phyloP scores from a whole-genome alignment of 1,140 invertebrate genomes.

The Frieseomelitta varia region DNA sequence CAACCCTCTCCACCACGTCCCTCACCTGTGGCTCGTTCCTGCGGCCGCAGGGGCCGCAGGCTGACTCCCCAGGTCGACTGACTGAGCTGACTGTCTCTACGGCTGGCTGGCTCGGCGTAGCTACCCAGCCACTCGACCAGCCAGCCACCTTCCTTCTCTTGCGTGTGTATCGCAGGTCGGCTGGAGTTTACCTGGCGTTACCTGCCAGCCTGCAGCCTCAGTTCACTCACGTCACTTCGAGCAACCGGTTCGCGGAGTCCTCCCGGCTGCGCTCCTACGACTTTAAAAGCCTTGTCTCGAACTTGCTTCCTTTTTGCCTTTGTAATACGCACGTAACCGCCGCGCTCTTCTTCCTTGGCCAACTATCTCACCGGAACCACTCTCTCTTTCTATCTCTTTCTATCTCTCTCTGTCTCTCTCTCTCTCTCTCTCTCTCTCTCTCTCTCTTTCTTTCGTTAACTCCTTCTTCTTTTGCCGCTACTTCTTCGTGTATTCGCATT shows the following conservation, averaged over 20 bases:
- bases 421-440: no score
- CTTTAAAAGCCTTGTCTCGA: constrained; percentile 61
- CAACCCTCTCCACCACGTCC: constrained; percentile 35
- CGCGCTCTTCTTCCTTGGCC: constrained; percentile 40
- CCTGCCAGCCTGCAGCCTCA: constrained; percentile 79
- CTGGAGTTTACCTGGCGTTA: constrained; percentile 80
- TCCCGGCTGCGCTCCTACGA: constrained; percentile 55
- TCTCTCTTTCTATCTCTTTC: constrained; percentile 7
- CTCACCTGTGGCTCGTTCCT: constrained; percentile 59
- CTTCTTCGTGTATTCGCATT: constrained; percentile 20
- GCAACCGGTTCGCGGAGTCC: constrained; percentile 78
- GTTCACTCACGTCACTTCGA: constrained; percentile 82
- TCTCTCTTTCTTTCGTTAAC: not conserved
- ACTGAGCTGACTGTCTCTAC: constrained; percentile 67
- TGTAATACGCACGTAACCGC: constrained; percentile 41
- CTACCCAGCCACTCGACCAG: constrained; percentile 59
- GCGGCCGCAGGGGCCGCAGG: constrained; percentile 65
- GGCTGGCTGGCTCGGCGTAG: constrained; percentile 61
- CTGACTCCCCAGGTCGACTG: constrained; percentile 67
- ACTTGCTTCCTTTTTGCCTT: constrained; percentile 34
- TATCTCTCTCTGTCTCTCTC: not conserved
- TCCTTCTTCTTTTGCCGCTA: not conserved
- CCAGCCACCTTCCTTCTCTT: constrained; percentile 61
- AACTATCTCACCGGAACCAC: not conserved
- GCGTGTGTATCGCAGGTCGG: constrained; percentile 59